phyloP scores from a whole-genome alignment of 2,113 vertebrate species.

The Mionectes macconnelli region DNA sequence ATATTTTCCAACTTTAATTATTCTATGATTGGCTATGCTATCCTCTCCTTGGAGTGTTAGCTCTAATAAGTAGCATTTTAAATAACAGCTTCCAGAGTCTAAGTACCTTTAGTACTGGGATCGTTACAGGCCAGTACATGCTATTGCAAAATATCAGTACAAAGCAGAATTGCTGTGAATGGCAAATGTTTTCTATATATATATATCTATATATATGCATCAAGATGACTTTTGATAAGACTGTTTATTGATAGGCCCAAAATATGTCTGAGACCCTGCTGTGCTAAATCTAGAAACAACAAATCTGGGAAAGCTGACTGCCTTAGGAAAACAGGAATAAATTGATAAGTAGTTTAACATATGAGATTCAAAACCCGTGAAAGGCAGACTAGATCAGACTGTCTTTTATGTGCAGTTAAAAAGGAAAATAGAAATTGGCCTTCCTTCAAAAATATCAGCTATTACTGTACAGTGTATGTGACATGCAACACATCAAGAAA shows the following conservation, averaged over 20 bases:
- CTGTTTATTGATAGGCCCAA: background rate
- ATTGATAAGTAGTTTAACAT: background rate
- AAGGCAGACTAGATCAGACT: background rate
- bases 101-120: background rate
- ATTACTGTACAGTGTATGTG: background rate
- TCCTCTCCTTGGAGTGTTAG: background rate
- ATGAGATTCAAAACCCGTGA: background rate
- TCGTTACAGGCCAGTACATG: background rate
- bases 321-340: background rate
- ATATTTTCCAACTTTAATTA: background rate
- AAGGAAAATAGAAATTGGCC: background rate
- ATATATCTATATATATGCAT: background rate
- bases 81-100: background rate
- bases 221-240: background rate
- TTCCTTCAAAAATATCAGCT: background rate
- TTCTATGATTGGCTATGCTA: background rate
- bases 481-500: background rate
- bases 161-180: background rate
- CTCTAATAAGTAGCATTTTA: background rate
- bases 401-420: background rate
- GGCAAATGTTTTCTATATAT: background rate
- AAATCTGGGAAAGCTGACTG: background rate
- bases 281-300: background rate
- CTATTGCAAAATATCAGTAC: background rate
- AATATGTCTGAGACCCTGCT: background rate